Evolutionary conservation across 2,888 invertebrate genomes (phyloP), one percentile per base, ranked within the genome.

Genomic region (Zaprionus obscuricornis): DNA sequence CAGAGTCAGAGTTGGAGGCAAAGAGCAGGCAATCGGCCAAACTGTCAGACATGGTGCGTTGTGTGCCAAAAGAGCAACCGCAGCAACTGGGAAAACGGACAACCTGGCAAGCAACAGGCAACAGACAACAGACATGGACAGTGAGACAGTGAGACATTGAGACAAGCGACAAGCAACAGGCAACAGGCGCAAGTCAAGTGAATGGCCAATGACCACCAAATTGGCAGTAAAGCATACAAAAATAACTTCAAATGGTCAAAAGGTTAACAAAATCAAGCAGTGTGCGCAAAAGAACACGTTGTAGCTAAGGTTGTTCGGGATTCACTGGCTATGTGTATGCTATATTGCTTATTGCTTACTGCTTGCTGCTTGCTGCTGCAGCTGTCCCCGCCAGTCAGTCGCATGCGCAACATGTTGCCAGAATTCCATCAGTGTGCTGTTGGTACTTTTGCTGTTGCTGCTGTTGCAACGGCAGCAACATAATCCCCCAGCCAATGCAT

Each of bases 151-250:
- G 33, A 26, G 18, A 49, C 57, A n/a, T n/a, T n/a, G n/a, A n/a
- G 14, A 20, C 4, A 36, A 37, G 43, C 47, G 39, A 46, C 46
- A 58, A 45, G 71, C 71, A 22, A 22, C 58, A 58, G 47, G 64
- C 63, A 79, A 72, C 68, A 77, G 85, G 74, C 85, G 65, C 85
- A 81, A 79, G 85, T 86, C 86, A 82, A 82, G 81, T 86, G 81
- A 84, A 82, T 82, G 81, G 81, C 85, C 81, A 82, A 81, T 86
- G 86, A 81, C 81, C 81, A 81, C 81, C 86, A 82, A 82, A 82
- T 82, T 82, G 81, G 81, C 86, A 84, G 81, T 86, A 82, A 82
- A 84, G 86, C 82, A 86, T 86, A 86, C 86, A 84, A 76, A 86
- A 82, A 81, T 84, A 82, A 86, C 81, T 76, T 74, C 71, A 85